Conservation (phyloP, 2,113 vertebrate species). For the Podiceps cristatus region DNA sequence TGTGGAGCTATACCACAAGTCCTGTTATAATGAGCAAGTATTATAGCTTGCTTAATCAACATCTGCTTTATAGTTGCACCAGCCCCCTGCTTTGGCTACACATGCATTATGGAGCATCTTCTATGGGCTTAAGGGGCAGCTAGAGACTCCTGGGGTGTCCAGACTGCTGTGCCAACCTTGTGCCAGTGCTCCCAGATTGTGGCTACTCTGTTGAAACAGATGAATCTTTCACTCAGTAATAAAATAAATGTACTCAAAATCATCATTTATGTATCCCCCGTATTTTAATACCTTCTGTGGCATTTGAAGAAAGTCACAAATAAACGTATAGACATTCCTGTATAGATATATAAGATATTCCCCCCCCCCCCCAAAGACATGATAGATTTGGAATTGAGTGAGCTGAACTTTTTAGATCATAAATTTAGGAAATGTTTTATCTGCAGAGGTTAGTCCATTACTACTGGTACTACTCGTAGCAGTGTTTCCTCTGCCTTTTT, state of each 20-base stretch:
- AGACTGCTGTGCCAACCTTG: rapidly evolving
- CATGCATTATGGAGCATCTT: rapidly evolving
- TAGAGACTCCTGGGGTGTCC: background rate
- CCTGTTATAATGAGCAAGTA: background rate
- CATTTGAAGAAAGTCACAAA: background rate
- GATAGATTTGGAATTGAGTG: background rate
- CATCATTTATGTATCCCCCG: background rate
- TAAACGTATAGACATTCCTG: background rate
- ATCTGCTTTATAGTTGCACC: background rate
- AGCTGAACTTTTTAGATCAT: background rate
- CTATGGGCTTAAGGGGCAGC: background rate
- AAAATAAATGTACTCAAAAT: background rate
- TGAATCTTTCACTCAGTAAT: background rate
- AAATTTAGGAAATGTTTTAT: background rate
- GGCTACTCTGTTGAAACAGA: background rate
- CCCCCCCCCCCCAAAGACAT: rapidly evolving
- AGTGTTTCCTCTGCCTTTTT: background rate
- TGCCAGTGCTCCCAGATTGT: background rate
- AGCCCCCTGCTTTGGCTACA: background rate
- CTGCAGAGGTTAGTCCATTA: background rate
- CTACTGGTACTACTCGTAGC: background rate
- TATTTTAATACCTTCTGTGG: background rate
- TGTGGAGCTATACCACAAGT: background rate
- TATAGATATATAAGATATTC: background rate
- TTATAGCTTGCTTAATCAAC: background rate